phyloP scores from a whole-genome alignment of 1,140 invertebrate genomes.

The Drosophila melanogaster region Release_6_plus_ISO1_MT NC_004354.4:12443001-12443500 shows the following conservation, averaged over 20 bases:
- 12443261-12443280: slow-evolving; percentile 86
- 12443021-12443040: slow-evolving; percentile 32
- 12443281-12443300: slow-evolving; percentile 32
- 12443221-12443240: slow-evolving; percentile 81
- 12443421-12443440: slow-evolving; percentile 60
- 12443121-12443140: slow-evolving; percentile 8
- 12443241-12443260: slow-evolving; percentile 85
- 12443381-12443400: slow-evolving; percentile 50
- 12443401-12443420: slow-evolving; percentile 49
- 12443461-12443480: slow-evolving; percentile 90
- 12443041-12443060: slow-evolving; percentile 8
- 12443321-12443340: slow-evolving; percentile 78
- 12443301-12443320: slow-evolving; percentile 21
- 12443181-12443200: slow-evolving; percentile 52
- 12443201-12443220: slow-evolving; percentile 79
- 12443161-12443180: slow-evolving; percentile 8
- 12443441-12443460: slow-evolving; percentile 86
- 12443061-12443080: slow-evolving; percentile 24
- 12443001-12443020: slow-evolving; percentile 16
- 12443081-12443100: slow-evolving; percentile 16
- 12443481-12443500: slow-evolving; percentile 85
- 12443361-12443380: slow-evolving; percentile 65
- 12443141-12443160: slow-evolving; percentile 25
- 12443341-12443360: slow-evolving; percentile 66
- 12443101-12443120: not conserved